Base-by-base conservation (phyloP, 2,797 vertebrate genomes). In the Fundulus diaphanus region DNA sequence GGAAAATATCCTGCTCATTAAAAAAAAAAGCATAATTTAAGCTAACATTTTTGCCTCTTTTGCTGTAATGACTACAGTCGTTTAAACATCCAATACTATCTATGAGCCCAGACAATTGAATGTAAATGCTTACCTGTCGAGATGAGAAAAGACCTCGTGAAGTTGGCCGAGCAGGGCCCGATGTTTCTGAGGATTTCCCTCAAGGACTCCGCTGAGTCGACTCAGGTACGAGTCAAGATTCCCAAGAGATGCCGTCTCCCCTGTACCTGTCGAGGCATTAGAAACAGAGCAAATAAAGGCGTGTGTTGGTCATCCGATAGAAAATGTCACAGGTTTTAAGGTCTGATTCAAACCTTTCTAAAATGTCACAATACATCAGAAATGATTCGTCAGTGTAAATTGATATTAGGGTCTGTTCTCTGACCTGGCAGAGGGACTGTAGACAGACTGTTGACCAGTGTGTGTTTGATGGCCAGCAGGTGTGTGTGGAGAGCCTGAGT, bases 161-260 rank as follows among this genome's bases (percentile, higher is more conserved):
- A 99, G 96, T 52, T 97, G 97, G 42, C 92, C 87, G n/a, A 99
- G 95, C 74, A 99, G 94, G 0, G 95, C 94, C 42, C 97, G 96
- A 0, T 99, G 97, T 90, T 97, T 97, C 27, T 95, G 93, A 0
- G 98, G 98, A 90, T 97, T 98, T 79, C 95, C 96, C 89, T 98
- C 97, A 0, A 99, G 96, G 69, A 95, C 93, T 1, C 95, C 96
- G 84, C 96, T 97, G 77, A 99, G 94, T 82, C 96, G 97, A 63
- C 96, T 97, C 95, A 99, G 95, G 87, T 99, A 99, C 6, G 97
- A 96, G 85, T 99, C 98, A 85, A 99, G 93, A 15, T 97, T 99
- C 73, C 96, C 95, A 68, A 97, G 91, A 0, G 97, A 98, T 0
- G 98, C 96, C 0, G 96, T 99, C 85, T 99, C 98, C 13, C 97